phyloP scores from a whole-genome alignment of 2,888 invertebrate genomes.

The Taphrorychus bicolor region DNA sequence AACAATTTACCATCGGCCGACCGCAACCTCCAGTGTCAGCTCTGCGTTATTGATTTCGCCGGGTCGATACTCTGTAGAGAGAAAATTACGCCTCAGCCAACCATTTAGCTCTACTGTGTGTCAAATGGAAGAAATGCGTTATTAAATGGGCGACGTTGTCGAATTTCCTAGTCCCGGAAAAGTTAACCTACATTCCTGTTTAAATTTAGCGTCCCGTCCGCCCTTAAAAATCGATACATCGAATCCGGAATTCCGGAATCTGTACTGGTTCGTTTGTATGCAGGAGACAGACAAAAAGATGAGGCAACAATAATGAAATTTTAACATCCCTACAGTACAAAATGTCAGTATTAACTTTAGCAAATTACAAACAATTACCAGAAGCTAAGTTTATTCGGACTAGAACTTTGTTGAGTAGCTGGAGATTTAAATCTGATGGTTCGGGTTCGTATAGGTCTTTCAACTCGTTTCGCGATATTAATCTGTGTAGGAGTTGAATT shows the following conservation, averaged over 20 bases:
- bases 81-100: conserved; percentile 35
- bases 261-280: too few relatives aligned
- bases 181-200: conserved; percentile 33
- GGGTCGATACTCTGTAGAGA: conserved; percentile 35
- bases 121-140: conserved; percentile 39
- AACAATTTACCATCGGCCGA: conserved; percentile 30
- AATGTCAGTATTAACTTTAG: too few relatives aligned
- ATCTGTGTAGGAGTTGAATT: conserved; percentile 1
- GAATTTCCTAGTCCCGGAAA: conserved; percentile 22
- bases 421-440: background rate
- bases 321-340: too few relatives aligned
- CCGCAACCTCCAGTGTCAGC: conserved; percentile 32
- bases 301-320: too few relatives aligned
- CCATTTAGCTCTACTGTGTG: conserved; percentile 31
- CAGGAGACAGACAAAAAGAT: too few relatives aligned
- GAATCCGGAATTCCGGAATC: too few relatives aligned
- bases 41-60: conserved; percentile 36
- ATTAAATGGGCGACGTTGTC: conserved; percentile 34
- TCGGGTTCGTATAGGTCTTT: background rate
- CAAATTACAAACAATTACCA: too few relatives aligned
- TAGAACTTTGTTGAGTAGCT: background rate
- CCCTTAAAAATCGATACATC: conserved; percentile 2
- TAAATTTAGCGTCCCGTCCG: conserved; percentile 11
- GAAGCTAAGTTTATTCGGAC: background rate
- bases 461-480: conserved; percentile 4